phyloP scores from a whole-genome alignment of 2,113 vertebrate genomes.

The Entomyzon cyanotis region DNA sequence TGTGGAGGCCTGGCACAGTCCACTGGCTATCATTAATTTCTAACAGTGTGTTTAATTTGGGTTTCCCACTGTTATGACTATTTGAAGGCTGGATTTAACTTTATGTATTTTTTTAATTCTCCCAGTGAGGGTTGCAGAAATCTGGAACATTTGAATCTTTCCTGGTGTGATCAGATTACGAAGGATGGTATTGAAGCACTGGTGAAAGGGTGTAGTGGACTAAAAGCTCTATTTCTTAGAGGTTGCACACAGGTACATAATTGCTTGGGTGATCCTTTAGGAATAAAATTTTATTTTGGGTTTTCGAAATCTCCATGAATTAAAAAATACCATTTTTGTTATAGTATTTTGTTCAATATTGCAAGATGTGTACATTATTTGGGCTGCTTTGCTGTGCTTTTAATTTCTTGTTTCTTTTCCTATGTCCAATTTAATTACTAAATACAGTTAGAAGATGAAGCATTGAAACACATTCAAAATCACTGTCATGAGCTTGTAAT shows the following conservation, averaged over 20 bases:
- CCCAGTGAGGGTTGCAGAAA: slow-evolving; percentile 88
- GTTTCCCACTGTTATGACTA: slow-evolving; percentile 61
- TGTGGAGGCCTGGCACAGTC: slow-evolving; percentile 36
- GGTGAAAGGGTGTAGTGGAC: slow-evolving; percentile 84
- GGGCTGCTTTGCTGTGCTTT: not conserved
- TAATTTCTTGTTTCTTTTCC: slow-evolving; percentile 42
- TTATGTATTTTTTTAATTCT: slow-evolving; percentile 55
- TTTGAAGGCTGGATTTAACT: slow-evolving; percentile 68
- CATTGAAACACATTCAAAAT: slow-evolving; percentile 89
- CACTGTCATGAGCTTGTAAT: slow-evolving; percentile 89
- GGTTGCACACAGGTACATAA: slow-evolving; percentile 89
- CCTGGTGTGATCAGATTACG: slow-evolving; percentile 93
- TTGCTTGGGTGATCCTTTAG: not conserved
- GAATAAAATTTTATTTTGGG: slow-evolving; percentile 42
- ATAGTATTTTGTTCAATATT: not conserved
- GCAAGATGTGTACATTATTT: not conserved
- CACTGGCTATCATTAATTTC: slow-evolving; percentile 49
- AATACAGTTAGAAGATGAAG: slow-evolving; percentile 87
- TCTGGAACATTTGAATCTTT: slow-evolving; percentile 91
- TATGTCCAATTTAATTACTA: not conserved
- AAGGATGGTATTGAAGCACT: slow-evolving; percentile 92
- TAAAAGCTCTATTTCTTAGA: slow-evolving; percentile 88
- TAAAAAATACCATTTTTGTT: not conserved
- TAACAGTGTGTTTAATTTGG: slow-evolving; percentile 61
- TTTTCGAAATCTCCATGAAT: slow-evolving; percentile 40